Evolutionary conservation across 2,113 vertebrate genomes (phyloP), one percentile per base, ranked within the genome.

Genomic region (Monarcha castaneiventris): DNA sequence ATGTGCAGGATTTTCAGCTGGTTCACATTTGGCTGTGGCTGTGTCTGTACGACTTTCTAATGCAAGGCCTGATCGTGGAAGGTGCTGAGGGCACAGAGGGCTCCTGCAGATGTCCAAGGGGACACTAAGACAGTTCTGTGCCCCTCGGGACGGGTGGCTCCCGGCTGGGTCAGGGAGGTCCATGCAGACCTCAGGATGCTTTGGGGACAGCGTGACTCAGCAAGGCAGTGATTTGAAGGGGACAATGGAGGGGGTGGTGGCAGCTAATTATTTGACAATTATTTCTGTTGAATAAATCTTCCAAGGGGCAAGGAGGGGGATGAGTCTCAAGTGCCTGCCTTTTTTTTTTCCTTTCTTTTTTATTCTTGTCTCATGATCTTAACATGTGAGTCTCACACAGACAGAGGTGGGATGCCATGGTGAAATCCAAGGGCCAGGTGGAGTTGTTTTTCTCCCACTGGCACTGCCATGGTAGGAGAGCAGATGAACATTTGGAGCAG

Each of bases 221-320:
- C 72, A 72, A 22, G 18, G 84, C 22, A 8, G 61, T 16, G 74
- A 89, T 30, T 48, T 35, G 37, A 66, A 61, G 85, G 73, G 90
- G 69, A 90, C 88, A 92, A 72, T 81, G 55, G 55, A 68, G 22
- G 15, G 21, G 63, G 63, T 27, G 54, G 37, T 13, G 12, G 39
- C 75, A 90, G 51, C 44, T 86, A 67, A 92, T 95, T 95, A 88
- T 81, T 67, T 74, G 37, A 76, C 92, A 86, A 85, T 94, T 87
- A 91, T 91, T 95, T 90, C 89, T 97, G 63, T 77, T 94, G 67
- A 90, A 77, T 80, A 87, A 62, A 48, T 74, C 22, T 86, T 93
- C 61, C 48, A 71, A 86, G 68, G 5, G 61, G 56, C 19, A n/a
- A 78, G 73, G 48, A 74, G 33, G 39, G 46, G 51, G 7, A 14